Base-by-base conservation (phyloP, 2,888 invertebrate genomes). In the Xestia sexstrigata region DNA sequence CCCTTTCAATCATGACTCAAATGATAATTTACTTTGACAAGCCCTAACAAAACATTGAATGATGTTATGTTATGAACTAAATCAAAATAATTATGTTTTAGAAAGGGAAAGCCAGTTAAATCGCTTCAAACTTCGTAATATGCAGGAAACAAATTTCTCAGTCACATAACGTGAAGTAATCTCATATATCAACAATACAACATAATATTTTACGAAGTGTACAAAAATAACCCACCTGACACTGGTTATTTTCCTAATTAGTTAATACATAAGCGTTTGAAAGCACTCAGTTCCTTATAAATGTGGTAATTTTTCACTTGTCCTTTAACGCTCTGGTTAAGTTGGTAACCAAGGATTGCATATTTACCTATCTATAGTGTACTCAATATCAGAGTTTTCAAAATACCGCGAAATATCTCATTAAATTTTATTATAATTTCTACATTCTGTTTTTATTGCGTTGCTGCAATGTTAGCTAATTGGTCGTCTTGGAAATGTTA, bases 301-400 rank as follows among this genome's bases (percentile, higher is more conserved):
- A 81, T 90, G 85, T 78, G 71, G 89, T 80, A 91, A 91, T 89
- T 85, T 84, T 85, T 71, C 80, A 79, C 72, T 87, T 90, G 92
- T 92, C 92, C 93, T 93, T 95, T 93, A 93, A 94, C 94, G 95
- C 95, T 95, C 95, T 95, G 92, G 84, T 95, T 93, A 90, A 88
- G 91, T 88, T 86, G 86, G 89, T 85, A 89, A 91, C 92, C 94
- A 95, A 95, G 94, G 94, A 94, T 93, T 93, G 91, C 90, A 83
- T 80, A 83, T 79, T 82, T 87, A 89, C 87, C 90, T 88, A 89
- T 92, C 90, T 89, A n/a, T n/a, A 89, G 74, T 74, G 78, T 82
- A 75, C 70, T 90, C 87, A 90, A 92, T 92, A 93, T 85, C 88
- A 92, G 88, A 93, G 68, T 89, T 89, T 88, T 81, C 81, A 93